These are phyloP conservation scores for Lochmaea capreae DNA, from an alignment of 2,888 invertebrate species.

Conservation along the genomic window DNA sequence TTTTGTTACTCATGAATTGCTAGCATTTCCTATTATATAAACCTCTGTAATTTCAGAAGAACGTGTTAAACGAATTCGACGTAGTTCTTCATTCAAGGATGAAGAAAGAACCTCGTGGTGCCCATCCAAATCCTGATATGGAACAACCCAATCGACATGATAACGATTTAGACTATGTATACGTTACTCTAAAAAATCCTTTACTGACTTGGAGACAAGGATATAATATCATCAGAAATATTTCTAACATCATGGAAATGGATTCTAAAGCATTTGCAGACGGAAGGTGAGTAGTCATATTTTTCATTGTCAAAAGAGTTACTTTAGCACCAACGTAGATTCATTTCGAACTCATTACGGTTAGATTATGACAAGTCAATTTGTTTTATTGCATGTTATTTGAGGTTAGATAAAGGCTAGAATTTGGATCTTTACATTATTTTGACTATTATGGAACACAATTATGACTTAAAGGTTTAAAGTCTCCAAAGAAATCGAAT, in stretches of 20 bases:
- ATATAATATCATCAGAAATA: constrained; percentile 75
- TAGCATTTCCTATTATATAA: too few relatives aligned
- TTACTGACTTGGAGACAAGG: constrained; percentile 80
- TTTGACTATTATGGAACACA: too few relatives aligned
- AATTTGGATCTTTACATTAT: too few relatives aligned
- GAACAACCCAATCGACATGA: constrained; percentile 27
- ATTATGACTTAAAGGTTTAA: too few relatives aligned
- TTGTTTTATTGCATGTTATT: too few relatives aligned
- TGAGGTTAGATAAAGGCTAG: too few relatives aligned
- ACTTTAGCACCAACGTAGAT: too few relatives aligned
- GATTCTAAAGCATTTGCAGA: constrained; percentile 73
- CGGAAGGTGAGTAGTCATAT: constrained; percentile 68
- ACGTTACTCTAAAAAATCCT: constrained; percentile 81
- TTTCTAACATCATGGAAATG: constrained; percentile 78
- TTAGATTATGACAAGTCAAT: too few relatives aligned
- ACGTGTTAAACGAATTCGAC: constrained; percentile 12
- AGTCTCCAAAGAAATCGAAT: too few relatives aligned
- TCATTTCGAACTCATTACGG: too few relatives aligned
- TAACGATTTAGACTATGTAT: constrained; percentile 83
- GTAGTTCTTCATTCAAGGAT: constrained; percentile 57
- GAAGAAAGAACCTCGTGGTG: constrained; percentile 64
- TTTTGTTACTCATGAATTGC: too few relatives aligned
- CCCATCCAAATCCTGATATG: constrained; percentile 59
- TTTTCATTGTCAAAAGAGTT: neutral
- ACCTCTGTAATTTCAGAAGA: too few relatives aligned